Evolutionary conservation across 2,888 invertebrate species (phyloP).

Genomic region (Trilocha varians): DNA sequence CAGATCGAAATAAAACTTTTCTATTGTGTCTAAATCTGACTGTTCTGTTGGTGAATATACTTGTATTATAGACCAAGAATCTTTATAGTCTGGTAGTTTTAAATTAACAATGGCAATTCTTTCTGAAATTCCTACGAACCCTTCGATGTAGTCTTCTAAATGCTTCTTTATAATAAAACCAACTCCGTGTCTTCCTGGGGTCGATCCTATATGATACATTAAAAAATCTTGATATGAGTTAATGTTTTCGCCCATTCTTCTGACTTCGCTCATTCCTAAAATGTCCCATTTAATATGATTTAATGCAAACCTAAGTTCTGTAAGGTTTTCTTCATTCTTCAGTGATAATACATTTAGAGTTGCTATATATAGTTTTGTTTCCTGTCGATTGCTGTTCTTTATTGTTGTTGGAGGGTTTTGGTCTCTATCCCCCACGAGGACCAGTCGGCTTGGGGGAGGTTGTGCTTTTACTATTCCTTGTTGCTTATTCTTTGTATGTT

Average conservation of each 20-base stretch:
- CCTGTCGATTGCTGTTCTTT: conserved; percentile 6
- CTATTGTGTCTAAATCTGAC: conserved; percentile 11
- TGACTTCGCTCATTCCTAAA: conserved; percentile 16
- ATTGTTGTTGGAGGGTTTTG: conserved; percentile 14
- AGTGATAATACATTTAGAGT: conserved; percentile 13
- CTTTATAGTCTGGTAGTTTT: conserved; percentile 15
- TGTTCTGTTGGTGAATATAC: conserved; percentile 20
- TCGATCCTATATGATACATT: conserved; percentile 15
- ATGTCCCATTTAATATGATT: conserved; percentile 18
- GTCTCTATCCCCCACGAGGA: conserved; percentile 16
- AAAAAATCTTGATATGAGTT: conserved; percentile 11
- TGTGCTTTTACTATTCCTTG: conserved; percentile 8
- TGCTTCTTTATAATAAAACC: conserved; percentile 19
- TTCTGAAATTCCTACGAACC: conserved; percentile 18
- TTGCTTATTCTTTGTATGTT: not conserved
- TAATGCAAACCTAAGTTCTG: conserved; percentile 13
- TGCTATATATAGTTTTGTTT: conserved; percentile 11
- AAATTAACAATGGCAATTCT: conserved; percentile 17
- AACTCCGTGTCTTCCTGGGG: conserved; percentile 15
- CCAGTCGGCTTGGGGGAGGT: conserved; percentile 19
- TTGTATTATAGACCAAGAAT: conserved; percentile 19
- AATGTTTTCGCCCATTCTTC: conserved; percentile 16
- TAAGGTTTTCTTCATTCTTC: conserved; percentile 14
- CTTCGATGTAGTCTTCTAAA: conserved; percentile 9
- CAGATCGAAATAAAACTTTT: conserved; percentile 15